phyloP scores from a whole-genome alignment of 2,113 vertebrate genomes.

The Xenus cinereus region DNA sequence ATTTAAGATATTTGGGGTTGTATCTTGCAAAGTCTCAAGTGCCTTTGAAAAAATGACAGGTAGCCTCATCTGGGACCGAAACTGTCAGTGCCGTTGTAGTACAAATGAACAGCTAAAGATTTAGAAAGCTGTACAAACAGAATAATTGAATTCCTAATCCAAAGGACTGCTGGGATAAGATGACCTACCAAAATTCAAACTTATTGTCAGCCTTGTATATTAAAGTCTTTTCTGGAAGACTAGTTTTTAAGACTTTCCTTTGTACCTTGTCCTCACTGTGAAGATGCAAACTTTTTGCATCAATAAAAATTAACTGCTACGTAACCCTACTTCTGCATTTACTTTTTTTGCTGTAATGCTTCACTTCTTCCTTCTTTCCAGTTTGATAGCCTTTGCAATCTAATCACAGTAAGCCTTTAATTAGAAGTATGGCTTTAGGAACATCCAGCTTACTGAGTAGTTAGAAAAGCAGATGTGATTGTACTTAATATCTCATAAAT shows the following conservation, averaged over 20 bases:
- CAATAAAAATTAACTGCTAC: background rate
- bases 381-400: background rate
- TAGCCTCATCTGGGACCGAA: background rate
- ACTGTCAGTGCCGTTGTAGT: background rate
- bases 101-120: background rate
- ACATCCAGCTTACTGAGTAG: background rate
- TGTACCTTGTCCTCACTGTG: background rate
- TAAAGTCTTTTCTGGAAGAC: background rate
- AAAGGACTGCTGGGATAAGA: background rate
- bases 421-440: background rate
- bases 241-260: background rate
- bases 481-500: background rate
- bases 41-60: constrained; percentile 10
- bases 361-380: background rate
- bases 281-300: background rate
- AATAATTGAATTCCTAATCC: constrained; percentile 23
- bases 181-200: background rate
- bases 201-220: background rate
- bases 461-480: background rate
- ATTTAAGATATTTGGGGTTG: background rate
- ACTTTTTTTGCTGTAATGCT: background rate
- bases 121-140: constrained; percentile 11
- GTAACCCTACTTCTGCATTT: background rate
- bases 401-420: background rate
- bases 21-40: background rate